A percentile compares a stretch with the other conserved stretches of the same genome.
phyloP scores from a whole-genome alignment of 2,797 vertebrate genomes.

The Eutrigla gurnardus region DNA sequence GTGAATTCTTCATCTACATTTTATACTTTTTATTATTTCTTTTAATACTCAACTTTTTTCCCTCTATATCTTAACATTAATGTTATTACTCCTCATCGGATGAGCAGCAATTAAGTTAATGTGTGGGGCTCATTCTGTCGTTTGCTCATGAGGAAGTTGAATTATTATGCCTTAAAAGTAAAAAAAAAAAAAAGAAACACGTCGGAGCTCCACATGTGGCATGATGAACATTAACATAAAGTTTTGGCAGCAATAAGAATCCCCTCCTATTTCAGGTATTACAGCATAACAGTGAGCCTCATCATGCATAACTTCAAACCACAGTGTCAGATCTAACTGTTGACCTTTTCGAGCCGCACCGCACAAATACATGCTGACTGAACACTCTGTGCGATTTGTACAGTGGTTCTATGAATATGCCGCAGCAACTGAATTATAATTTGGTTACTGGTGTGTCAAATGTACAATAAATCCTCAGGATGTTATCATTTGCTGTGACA shows the following conservation, averaged over 20 bases:
- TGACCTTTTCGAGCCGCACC: constrained; percentile 70
- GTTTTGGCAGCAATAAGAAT: constrained; percentile 25
- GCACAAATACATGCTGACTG: constrained; percentile 57
- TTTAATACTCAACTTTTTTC: constrained; percentile 22
- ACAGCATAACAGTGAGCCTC: constrained; percentile 24
- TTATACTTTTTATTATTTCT: constrained; percentile 29
- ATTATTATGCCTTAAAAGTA: constrained; percentile 33
- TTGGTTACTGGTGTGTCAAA: constrained; percentile 83
- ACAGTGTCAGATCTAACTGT: constrained; percentile 54
- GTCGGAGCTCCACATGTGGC: constrained; percentile 4
- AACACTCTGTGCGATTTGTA: constrained; percentile 56
- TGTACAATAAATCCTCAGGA: constrained; percentile 84
- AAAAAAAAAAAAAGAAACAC: not conserved
- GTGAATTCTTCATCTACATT: constrained; percentile 64
- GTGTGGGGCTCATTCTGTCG: constrained; percentile 36
- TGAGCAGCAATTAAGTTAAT: constrained; percentile 57
- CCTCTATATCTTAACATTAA: constrained; percentile 50
- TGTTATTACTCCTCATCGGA: constrained; percentile 49
- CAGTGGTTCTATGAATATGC: constrained; percentile 69
- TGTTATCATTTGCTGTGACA: constrained; percentile 83
- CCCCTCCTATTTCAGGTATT: constrained; percentile 22
- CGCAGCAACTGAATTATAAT: constrained; percentile 79
- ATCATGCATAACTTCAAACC: constrained; percentile 53
- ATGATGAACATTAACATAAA: constrained; percentile 15
- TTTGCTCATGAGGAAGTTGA: constrained; percentile 35